Conservation (phyloP, 1,140 invertebrate species). For the Drosophila obscura region DNA sequence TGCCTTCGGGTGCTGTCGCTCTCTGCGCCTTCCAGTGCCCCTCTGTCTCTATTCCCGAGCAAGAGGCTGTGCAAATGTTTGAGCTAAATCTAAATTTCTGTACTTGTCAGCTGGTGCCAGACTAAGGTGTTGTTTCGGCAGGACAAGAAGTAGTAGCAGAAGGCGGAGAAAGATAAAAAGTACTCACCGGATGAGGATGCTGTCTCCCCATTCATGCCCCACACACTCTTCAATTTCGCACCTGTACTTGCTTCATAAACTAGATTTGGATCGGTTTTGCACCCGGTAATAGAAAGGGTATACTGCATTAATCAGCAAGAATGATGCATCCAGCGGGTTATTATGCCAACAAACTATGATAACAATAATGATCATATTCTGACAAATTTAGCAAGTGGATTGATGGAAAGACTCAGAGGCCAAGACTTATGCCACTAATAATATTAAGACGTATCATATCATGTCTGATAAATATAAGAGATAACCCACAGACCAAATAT, state of each 20-base stretch:
- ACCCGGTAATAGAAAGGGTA: background rate
- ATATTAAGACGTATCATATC: no score
- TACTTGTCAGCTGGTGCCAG: constrained; percentile 69
- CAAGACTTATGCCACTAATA: no score
- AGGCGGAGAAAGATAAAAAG: constrained; percentile 32
- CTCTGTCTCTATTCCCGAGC: no score
- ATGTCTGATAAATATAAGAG: no score
- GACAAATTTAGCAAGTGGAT: no score
- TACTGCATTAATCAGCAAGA: constrained; percentile 38
- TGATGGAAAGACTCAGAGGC: no score
- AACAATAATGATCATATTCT: no score
- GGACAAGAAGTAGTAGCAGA: constrained; percentile 8
- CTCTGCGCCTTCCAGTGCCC: background rate
- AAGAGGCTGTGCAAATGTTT: constrained; percentile 45
- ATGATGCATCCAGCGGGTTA: no score
- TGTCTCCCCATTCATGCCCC: no score
- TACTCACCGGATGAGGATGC: background rate
- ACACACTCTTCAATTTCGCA: constrained; percentile 37
- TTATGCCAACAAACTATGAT: no score
- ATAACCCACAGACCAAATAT: no score
- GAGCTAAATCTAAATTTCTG: constrained; percentile 65
- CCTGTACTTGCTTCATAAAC: constrained; percentile 66
- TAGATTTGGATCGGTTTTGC: constrained; percentile 40
- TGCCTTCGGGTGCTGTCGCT: constrained; percentile 38
- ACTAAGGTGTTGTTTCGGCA: constrained; percentile 75